Percentiles rank a stretch among this genome's conserved stretches.
Conservation (phyloP, 2,888 invertebrate genomes). For the Reticulitermes lucifugus region DNA sequence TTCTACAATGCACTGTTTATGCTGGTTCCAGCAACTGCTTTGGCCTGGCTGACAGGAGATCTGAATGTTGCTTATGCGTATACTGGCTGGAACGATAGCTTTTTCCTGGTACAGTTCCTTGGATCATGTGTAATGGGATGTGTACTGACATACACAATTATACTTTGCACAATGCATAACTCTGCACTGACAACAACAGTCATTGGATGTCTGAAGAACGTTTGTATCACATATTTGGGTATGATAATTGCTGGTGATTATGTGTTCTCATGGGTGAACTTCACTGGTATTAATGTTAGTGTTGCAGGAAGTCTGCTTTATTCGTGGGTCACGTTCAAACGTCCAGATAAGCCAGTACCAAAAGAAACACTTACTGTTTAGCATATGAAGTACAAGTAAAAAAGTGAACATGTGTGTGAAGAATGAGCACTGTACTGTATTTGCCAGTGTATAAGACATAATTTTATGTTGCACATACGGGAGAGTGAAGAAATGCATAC, state of each 20-base stretch:
- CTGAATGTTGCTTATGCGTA: constrained; percentile 74
- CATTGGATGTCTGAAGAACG: constrained; percentile 97
- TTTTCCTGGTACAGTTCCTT: constrained; percentile 85
- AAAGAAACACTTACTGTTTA: constrained; percentile 39
- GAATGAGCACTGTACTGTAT: too few species aligned
- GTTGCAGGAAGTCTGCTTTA: constrained; percentile 87
- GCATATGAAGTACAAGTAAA: constrained; percentile 12
- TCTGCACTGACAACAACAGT: constrained; percentile 99
- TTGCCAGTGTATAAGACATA: too few species aligned
- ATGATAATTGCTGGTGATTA: constrained; percentile 99
- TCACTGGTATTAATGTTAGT: constrained; percentile 96
- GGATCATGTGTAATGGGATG: constrained; percentile 98
- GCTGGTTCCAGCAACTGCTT: constrained; percentile 78
- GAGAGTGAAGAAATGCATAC: too few species aligned
- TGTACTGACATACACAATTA: constrained; percentile 92
- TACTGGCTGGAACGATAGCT: constrained; percentile 77
- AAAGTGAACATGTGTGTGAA: background rate
- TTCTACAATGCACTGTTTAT: constrained; percentile 93
- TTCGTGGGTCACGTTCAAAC: constrained; percentile 87
- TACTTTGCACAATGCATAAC: constrained; percentile 95
- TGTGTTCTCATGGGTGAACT: constrained; percentile 93
- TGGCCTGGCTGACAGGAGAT: constrained; percentile 84
- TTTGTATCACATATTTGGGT: constrained; percentile 96
- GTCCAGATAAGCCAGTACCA: constrained; percentile 60
- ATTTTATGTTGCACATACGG: too few species aligned